Percentiles rank a stretch among this genome's conserved stretches.
phyloP scores from a whole-genome alignment of 2,797 vertebrate species.

The Ptychadena robeensis region DNA sequence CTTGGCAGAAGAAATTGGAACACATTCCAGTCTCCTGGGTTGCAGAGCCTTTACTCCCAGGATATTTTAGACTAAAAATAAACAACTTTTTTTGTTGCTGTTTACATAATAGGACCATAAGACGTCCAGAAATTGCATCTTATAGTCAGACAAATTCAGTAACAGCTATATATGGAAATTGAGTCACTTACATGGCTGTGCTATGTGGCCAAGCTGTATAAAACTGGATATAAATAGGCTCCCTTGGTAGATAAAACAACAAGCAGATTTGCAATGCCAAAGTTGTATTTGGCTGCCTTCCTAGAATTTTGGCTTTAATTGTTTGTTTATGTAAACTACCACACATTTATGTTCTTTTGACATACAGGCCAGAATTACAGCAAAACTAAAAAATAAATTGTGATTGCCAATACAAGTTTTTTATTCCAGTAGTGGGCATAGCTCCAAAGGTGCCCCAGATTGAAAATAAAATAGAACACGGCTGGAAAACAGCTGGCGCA shows the following conservation, averaged over 20 bases:
- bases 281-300: neutral
- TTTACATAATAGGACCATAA: too few relatives aligned
- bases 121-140: too few relatives aligned
- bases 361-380: neutral
- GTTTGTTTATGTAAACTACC: neutral
- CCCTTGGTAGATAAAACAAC: too few relatives aligned
- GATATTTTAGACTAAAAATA: too few relatives aligned
- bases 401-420: slow-evolving; percentile 1
- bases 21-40: too few relatives aligned
- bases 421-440: neutral
- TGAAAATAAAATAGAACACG: neutral
- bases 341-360: neutral
- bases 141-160: neutral
- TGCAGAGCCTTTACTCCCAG: too few relatives aligned
- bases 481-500: neutral
- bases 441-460: slow-evolving; percentile 11
- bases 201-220: neutral
- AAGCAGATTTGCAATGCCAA: too few relatives aligned
- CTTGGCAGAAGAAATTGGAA: too few relatives aligned
- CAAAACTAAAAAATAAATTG: neutral
- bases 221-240: too few relatives aligned
- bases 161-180: neutral
- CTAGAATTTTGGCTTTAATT: neutral
- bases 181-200: neutral
- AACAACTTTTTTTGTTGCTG: too few relatives aligned